These are phyloP conservation scores for Catocala sponsa DNA, from an alignment of 2,888 invertebrate species.

Conservation along the genomic window DNA sequence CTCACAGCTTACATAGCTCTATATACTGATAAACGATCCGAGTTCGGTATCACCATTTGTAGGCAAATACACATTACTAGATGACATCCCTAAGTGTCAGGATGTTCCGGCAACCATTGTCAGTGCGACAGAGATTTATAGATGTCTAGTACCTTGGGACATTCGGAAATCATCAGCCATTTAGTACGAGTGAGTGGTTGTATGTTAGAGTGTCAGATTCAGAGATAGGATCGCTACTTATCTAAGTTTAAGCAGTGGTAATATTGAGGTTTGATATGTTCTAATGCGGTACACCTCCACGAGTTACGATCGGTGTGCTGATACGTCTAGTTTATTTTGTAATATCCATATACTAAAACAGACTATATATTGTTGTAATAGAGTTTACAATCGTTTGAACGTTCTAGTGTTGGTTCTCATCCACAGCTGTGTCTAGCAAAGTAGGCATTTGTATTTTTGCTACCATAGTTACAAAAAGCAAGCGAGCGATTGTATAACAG, in stretches of 20 bases:
- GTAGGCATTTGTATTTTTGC: too few species aligned
- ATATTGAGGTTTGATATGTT: too few species aligned
- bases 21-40: constrained; percentile 18
- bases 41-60: constrained; percentile 24
- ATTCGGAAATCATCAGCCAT: constrained; percentile 39
- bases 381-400: too few species aligned
- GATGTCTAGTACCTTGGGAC: constrained; percentile 17
- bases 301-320: too few species aligned
- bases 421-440: too few species aligned
- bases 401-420: too few species aligned
- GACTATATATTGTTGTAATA: too few species aligned
- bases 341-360: too few species aligned
- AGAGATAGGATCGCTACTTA: constrained; percentile 1
- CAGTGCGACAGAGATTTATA: constrained; percentile 46
- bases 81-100: constrained; percentile 43
- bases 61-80: constrained; percentile 42
- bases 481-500: too few species aligned
- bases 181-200: constrained; percentile 17
- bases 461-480: too few species aligned
- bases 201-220: constrained; percentile 4
- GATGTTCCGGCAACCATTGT: constrained; percentile 47
- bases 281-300: too few species aligned
- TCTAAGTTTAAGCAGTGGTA: background rate
- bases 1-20: background rate
- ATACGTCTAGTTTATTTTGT: too few species aligned